Percentiles rank a stretch among this genome's conserved stretches.
These are phyloP conservation scores for Strigops habroptila DNA, from an alignment of 2,113 vertebrate species.

Conservation along the genomic window DNA sequence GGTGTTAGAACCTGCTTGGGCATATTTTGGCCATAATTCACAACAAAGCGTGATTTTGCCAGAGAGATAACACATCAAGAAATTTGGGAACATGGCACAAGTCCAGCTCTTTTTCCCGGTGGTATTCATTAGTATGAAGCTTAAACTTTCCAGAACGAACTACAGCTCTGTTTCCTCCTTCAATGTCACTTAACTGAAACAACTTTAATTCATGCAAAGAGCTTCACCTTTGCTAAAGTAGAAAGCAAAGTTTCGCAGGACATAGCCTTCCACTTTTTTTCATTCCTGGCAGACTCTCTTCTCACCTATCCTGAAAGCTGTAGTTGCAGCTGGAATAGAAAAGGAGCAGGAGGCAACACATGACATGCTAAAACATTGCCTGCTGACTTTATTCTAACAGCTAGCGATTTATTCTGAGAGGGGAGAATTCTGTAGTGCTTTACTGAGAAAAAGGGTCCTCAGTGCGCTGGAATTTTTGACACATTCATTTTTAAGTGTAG, in stretches of 20 bases:
- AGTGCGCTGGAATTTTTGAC: background rate
- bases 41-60: background rate
- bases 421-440: background rate
- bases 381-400: background rate
- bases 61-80: background rate
- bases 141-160: background rate
- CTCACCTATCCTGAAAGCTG: background rate
- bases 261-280: background rate
- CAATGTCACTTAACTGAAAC: background rate
- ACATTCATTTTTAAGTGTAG: background rate
- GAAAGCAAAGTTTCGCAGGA: background rate
- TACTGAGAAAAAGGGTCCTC: background rate
- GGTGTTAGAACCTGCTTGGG: background rate
- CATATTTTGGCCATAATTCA: background rate
- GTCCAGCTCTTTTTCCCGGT: background rate
- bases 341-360: background rate
- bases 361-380: background rate
- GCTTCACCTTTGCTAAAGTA: background rate
- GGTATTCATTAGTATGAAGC: background rate
- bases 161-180: background rate
- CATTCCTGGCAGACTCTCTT: background rate
- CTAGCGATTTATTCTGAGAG: background rate
- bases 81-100: background rate
- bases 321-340: background rate
- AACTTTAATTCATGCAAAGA: background rate